These are phyloP conservation scores for Lithophane ornitopus DNA, from an alignment of 2,888 invertebrate genomes.

Conservation along the genomic window DNA sequence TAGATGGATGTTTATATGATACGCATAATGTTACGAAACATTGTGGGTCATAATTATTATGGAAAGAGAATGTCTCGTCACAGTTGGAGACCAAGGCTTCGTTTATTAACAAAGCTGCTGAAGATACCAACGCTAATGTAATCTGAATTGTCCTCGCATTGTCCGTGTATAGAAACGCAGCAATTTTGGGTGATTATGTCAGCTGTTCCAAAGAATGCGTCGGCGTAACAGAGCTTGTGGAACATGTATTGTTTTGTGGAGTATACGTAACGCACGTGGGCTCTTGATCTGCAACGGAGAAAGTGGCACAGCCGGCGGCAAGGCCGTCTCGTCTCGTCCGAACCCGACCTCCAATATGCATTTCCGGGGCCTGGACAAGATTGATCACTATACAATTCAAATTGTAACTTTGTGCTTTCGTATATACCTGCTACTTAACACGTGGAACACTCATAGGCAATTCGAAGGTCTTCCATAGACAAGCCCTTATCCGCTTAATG, in stretches of 20 bases:
- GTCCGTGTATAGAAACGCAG: slow-evolving; percentile 78
- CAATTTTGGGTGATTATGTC: slow-evolving; percentile 87
- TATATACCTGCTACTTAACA: neutral
- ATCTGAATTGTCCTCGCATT: slow-evolving; percentile 81
- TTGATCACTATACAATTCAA: slow-evolving; percentile 32
- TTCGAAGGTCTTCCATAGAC: slow-evolving; percentile 66
- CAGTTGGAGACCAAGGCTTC: slow-evolving; percentile 84
- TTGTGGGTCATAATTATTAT: slow-evolving; percentile 77
- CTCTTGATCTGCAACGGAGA: slow-evolving; percentile 81
- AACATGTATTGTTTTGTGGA: slow-evolving; percentile 81
- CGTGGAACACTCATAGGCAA: slow-evolving; percentile 32
- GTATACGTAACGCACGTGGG: slow-evolving; percentile 84
- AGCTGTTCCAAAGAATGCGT: slow-evolving; percentile 83
- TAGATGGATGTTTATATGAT: slow-evolving; percentile 59
- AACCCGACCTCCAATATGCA: slow-evolving; percentile 84
- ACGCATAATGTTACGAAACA: slow-evolving; percentile 75
- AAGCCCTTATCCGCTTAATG: slow-evolving; percentile 73
- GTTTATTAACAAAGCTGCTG: slow-evolving; percentile 81
- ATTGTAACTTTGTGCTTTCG: slow-evolving; percentile 8
- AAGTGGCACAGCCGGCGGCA: slow-evolving; percentile 89
- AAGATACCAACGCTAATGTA: slow-evolving; percentile 76
- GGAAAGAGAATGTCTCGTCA: slow-evolving; percentile 83
- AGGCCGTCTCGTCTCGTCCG: slow-evolving; percentile 84
- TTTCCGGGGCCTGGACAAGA: slow-evolving; percentile 81
- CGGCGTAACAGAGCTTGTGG: slow-evolving; percentile 79